Evolutionary conservation across 2,888 invertebrate genomes (phyloP), one percentile per base, ranked within the genome.

Genomic region (Neuroscelio doddi): DNA sequence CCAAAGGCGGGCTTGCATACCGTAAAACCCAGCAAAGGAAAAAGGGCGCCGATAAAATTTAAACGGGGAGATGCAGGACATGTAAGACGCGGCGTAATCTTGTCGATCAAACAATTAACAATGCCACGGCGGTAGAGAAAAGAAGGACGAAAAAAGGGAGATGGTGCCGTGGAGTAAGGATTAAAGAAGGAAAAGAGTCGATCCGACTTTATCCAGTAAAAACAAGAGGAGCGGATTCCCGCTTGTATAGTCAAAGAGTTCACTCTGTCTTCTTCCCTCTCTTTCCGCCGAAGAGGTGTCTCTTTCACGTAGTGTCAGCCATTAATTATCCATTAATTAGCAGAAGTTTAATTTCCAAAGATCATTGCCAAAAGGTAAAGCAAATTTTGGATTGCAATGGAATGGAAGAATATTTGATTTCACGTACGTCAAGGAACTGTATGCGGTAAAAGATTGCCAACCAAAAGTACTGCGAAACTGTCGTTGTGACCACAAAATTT

Each of bases 41-140:
- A 67, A 64, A 51, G 52, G 55, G 41, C 39, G 55, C 41, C 65
- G 47, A 58, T 45, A 47, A 56, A 62, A 68, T 44, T 53, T 55
- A 45, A 55, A 46, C 9, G 45, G 45, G 73, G 68, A 74, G 78
- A 78, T 70, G 74, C 75, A 74, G 78, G 75, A 78, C 79, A 83
- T 82, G 82, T 83, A 80, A 77, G 80, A 83, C 79, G 81, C 77
- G 77, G 75, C 77, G 80, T 83, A 81, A 84, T 83, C 83, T 84
- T 83, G 83, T 83, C 80, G 82, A 82, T 83, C 83, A 82, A 83
- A 83, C 82, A 82, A 83, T 84, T 84, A 83, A 82, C 82, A 82
- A 83, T 82, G 78, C 82, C 79, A 68, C 68, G 70, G 66, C 66
- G 63, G 34, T 64, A 29, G 57, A 56, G 56, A 57, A 36, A 56